Evolutionary conservation across 2,797 vertebrate genomes (phyloP), one percentile per base, ranked within the genome.

Genomic region (Leuciscus waleckii): DNA sequence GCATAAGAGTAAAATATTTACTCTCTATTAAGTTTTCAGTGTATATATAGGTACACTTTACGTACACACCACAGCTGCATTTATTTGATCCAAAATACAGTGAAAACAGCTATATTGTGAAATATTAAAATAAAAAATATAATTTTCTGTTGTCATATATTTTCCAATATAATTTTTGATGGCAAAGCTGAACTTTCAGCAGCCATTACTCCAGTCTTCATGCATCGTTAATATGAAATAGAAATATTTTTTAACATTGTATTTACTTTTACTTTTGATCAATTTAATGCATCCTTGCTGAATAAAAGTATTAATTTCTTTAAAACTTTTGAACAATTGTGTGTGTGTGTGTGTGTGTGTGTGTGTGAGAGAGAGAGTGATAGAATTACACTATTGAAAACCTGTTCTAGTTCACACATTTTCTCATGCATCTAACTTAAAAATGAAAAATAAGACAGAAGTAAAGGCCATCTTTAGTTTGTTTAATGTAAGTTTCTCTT

Each of bases 401-500:
- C n/a, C 58, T 56, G 19, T 23, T 56, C 21, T 19, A 19, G n/a
- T 49, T 17, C 70, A 73, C 41, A 46, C n/a, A 71, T 46, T 73
- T 29, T 74, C 2, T 75, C 5, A 29, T 49, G 26, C 8, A 54
- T 23, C 19, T 54, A 51, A 54, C 23, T 7, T 23, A 26, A 69
- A 68, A 21, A 49, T 5, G 43, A 54, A 78, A 82, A 70, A 79
- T n/a, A 79, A 74, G 54, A 84, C 46, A 70, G 21, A 83, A 82
- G 71, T 85, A 85, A 85, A 68, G 39, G 21, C 83, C n/a, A 35
- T 80, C 23, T 85, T 79, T 46, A 79, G 61, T 77, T 71, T 75
- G 68, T 88, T 90, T 84, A 88, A 87, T 88, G 49, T 81, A 82
- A 51, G 65, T 73, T 81, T 85, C 11, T 43, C 75, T 71, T 70